Base-by-base conservation (phyloP, 2,797 vertebrate species). In the Gila robusta region DNA sequence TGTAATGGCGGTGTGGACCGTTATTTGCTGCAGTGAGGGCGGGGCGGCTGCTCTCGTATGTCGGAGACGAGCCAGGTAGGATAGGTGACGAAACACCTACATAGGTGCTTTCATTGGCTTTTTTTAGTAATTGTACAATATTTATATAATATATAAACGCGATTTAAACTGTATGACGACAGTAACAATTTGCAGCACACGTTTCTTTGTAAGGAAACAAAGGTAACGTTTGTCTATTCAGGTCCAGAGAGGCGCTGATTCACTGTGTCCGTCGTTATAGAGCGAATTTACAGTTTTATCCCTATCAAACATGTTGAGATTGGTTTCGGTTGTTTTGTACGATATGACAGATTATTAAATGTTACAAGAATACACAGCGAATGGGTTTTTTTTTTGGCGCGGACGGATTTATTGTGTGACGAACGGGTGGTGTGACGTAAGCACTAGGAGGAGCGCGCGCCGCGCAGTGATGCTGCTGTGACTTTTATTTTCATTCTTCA, bases 81-180 rank as follows among this genome's bases (percentile, higher is more conserved):
- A 93, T 93, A 95, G 95, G 95, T 96, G 95, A 96, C 95, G 94
- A 93, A 94, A 94, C 94, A 95, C 94, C 95, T 96, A 86, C 92
- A 89, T 73, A 96, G 94, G 95, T 95, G 93, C 87, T 89, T 82
- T 7, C 54, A 82, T n/a, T 41, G 2, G 44, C 49, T 17, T 49
- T 4, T 47, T 41, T 32, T 5, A 6, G 47, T 21, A 35, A 21
- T 21, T 21, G 77, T 44, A 6, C 49, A 3, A 8, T 67, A 44
- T 64, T 26, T 54, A 9, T 52, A 67, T n/a, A 35, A 2, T 1
- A 37, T 41, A 39, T 54, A 54, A 32, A 8, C 11, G 4, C 9
- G 0, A 1, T 70, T 35, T 56, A n/a, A 32, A n/a, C 3, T 6
- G 23, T 56, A 23, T 84, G 0, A 32, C 7, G 2, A 2, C 41